Evolutionary conservation across 2,888 invertebrate species (phyloP).

Genomic region (Yponomeuta malinellus): DNA sequence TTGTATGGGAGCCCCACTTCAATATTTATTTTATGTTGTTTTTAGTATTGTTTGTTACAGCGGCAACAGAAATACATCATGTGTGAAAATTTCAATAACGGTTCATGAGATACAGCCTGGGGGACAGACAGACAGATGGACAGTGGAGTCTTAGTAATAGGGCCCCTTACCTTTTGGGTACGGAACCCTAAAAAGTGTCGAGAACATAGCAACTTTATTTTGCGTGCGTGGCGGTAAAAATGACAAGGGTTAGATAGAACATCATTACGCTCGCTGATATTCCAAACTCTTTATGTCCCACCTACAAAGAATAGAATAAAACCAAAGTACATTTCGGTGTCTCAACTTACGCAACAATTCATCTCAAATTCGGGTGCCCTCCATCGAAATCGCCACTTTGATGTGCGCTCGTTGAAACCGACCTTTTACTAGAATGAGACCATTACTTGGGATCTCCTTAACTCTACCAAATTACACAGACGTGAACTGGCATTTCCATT

Average conservation of each 20-base stretch:
- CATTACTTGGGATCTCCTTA: neutral
- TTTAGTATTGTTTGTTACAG: too few species aligned
- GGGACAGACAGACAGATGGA: too few species aligned
- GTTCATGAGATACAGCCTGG: too few species aligned
- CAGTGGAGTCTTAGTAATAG: too few species aligned
- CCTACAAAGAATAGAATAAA: neutral
- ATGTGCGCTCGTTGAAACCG: neutral
- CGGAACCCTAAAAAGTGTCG: neutral
- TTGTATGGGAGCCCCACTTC: too few species aligned
- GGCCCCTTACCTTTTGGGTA: too few species aligned
- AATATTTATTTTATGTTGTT: too few species aligned
- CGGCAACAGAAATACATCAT: too few species aligned
- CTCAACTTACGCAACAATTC: neutral
- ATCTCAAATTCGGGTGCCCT: neutral
- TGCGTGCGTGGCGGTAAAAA: neutral
- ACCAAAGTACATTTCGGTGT: neutral
- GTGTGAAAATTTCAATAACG: too few species aligned
- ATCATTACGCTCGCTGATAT: neutral
- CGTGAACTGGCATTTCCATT: neutral
- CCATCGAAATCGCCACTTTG: neutral
- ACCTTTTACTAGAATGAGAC: slow-evolving; percentile 3
- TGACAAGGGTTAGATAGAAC: neutral
- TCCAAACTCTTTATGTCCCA: neutral
- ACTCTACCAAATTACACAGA: neutral
- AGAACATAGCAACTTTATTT: neutral